phyloP scores from a whole-genome alignment of 2,113 vertebrate species.

The Rallus limicola region DNA sequence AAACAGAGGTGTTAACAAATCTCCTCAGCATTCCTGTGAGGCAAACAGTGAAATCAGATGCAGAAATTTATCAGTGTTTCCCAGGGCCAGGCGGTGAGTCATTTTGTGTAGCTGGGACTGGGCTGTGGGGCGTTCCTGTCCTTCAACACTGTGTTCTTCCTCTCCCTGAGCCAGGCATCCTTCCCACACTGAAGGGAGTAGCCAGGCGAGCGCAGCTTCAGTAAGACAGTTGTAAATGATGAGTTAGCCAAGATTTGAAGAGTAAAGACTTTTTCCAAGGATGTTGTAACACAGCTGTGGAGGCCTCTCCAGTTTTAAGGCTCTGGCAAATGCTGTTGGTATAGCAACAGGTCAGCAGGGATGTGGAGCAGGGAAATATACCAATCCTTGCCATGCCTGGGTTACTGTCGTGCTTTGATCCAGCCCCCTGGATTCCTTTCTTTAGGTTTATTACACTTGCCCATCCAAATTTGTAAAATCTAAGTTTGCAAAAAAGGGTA shows the following conservation, averaged over 20 bases:
- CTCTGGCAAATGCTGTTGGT: neutral
- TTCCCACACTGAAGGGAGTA: neutral
- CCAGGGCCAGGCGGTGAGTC: neutral
- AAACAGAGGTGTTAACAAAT: neutral
- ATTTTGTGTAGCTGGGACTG: neutral
- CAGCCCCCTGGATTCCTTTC: neutral
- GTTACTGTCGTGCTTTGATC: neutral
- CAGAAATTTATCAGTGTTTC: neutral
- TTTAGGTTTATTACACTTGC: neutral
- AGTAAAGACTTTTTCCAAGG: neutral
- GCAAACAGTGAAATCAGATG: neutral
- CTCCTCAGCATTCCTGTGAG: neutral
- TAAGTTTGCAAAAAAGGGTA: neutral
- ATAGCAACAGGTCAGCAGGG: neutral
- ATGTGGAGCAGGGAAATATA: fast-evolving
- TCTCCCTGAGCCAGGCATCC: neutral
- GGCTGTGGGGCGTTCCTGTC: fast-evolving
- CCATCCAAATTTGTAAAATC: neutral
- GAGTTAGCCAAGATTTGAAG: neutral
- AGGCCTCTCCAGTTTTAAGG: neutral
- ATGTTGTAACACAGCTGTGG: neutral
- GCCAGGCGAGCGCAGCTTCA: neutral
- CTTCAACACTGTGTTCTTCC: neutral
- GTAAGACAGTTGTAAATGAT: neutral
- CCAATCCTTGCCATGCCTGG: neutral